phyloP scores from a whole-genome alignment of 2,113 vertebrate genomes.

The Anguilla japonica region DNA sequence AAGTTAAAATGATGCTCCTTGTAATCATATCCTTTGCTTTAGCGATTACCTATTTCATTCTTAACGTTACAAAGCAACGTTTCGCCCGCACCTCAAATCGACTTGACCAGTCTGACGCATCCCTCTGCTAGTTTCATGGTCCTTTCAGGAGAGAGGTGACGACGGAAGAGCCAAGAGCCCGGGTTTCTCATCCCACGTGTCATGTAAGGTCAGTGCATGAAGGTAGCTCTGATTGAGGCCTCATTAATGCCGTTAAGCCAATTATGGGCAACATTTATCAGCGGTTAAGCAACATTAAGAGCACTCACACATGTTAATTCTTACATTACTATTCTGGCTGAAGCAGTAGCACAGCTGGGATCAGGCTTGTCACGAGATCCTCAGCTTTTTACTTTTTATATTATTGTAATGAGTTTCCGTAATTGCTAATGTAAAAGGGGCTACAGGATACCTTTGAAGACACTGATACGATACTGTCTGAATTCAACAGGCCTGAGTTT shows the following conservation, averaged over 20 bases:
- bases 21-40: neutral
- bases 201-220: neutral
- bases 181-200: neutral
- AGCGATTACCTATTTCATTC: too few species aligned
- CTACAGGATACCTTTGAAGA: neutral
- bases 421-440: neutral
- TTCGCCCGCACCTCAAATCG: neutral
- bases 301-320: neutral
- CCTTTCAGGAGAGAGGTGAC: neutral
- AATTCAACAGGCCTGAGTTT: neutral
- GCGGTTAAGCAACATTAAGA: conserved; percentile 47
- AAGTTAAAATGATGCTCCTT: neutral
- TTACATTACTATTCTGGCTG: conserved; percentile 50
- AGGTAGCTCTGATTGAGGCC: conserved; percentile 14
- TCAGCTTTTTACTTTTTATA: neutral
- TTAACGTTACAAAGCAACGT: neutral
- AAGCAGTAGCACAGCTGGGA: conserved; percentile 47
- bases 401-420: neutral
- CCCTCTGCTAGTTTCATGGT: neutral
- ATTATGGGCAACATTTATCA: conserved; percentile 60
- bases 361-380: conserved; percentile 36
- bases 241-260: conserved; percentile 58
- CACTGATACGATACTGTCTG: neutral
- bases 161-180: neutral
- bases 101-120: neutral